These are phyloP conservation scores for Anoura caudifer DNA, from an alignment of 2,113 vertebrate species.

Conservation along the genomic window DNA sequence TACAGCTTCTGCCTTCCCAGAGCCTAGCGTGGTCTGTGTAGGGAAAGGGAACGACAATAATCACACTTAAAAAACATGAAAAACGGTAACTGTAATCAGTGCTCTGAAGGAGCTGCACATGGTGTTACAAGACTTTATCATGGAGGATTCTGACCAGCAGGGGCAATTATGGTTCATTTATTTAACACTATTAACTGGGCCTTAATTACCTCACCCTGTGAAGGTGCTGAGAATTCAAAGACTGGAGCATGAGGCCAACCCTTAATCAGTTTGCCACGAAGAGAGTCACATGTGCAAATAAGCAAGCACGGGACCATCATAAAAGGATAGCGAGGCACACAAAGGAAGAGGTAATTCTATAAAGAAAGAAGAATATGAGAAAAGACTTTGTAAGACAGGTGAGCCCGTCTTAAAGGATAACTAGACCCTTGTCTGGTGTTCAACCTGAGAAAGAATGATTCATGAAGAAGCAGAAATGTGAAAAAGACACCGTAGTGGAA, in stretches of 20 bases:
- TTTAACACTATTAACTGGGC: not conserved
- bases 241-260: not conserved
- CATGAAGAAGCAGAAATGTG: not conserved
- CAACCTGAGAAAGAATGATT: not conserved
- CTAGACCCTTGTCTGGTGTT: not conserved
- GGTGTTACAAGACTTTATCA: not conserved
- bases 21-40: not conserved
- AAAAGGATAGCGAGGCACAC: not conserved
- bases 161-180: not conserved
- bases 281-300: not conserved
- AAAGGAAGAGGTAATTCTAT: not conserved
- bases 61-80: not conserved
- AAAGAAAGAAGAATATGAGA: not conserved
- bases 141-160: not conserved
- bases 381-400: not conserved
- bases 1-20: not conserved
- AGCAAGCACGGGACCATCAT: not conserved
- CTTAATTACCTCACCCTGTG: not conserved
- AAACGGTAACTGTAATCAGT: not conserved
- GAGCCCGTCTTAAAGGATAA: not conserved
- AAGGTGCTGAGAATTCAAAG: not conserved
- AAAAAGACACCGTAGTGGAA: not conserved
- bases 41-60: not conserved
- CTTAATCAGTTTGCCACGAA: not conserved
- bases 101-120: not conserved